A percentile compares a stretch with the other conserved stretches of the same genome.
These are phyloP conservation scores for Conchocele bisecta DNA, from an alignment of 2,888 invertebrate genomes.

Conservation along the genomic window DNA sequence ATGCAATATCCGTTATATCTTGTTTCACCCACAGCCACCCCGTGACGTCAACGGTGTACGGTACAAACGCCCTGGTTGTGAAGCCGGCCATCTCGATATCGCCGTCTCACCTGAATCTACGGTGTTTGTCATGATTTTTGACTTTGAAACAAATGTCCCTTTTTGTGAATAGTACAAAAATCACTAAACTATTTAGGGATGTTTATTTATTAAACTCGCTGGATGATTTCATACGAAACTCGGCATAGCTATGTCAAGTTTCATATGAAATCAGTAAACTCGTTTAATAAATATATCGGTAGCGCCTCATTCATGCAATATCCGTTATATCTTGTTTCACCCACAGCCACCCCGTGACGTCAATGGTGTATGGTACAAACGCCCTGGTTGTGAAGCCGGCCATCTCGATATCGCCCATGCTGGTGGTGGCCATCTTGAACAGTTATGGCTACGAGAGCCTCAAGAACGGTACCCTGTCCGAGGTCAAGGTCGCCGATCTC, in stretches of 20 bases:
- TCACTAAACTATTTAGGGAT: conserved; percentile 6
- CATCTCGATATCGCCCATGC: conserved; percentile 77
- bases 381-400: conserved; percentile 79
- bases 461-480: conserved; percentile 32
- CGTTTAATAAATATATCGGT: too few relatives aligned
- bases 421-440: conserved; percentile 74
- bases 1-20: too few relatives aligned
- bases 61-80: conserved; percentile 79
- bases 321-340: too few relatives aligned
- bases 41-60: conserved; percentile 80
- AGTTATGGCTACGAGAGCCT: conserved; percentile 68
- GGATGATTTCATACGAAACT: too few relatives aligned
- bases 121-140: conserved; percentile 76
- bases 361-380: conserved; percentile 80
- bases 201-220: too few relatives aligned
- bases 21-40: conserved; percentile 79
- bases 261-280: too few relatives aligned
- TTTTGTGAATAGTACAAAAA: conserved; percentile 66
- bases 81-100: conserved; percentile 80
- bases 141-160: conserved; percentile 69
- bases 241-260: too few relatives aligned
- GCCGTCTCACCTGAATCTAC: too few relatives aligned
- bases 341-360: conserved; percentile 78
- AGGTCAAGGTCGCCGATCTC: conserved; percentile 28
- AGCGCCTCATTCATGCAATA: too few relatives aligned